Evolutionary conservation across 35 echinoderm and acorn worm genomes (phyloP).

Genomic region (Lytechinus pictus): DNA sequence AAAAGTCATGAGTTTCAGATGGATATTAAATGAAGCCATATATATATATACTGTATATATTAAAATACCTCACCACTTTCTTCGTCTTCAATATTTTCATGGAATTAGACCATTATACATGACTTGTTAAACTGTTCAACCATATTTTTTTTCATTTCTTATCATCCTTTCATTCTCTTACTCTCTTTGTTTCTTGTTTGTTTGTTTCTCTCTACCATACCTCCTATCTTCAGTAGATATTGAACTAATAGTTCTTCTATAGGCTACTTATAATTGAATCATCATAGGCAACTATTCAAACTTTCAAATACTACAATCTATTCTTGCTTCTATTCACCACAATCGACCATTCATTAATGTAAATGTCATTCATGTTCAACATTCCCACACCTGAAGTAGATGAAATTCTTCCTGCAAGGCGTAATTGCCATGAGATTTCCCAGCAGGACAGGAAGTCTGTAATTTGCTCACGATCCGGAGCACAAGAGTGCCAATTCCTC

Average conservation of each 20-base stretch:
- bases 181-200: neutral
- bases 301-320: neutral
- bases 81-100: no score
- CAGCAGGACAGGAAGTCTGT: constrained; percentile 35
- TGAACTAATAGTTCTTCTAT: neutral
- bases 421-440: constrained; percentile 18
- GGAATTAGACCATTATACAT: no score
- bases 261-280: neutral
- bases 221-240: neutral
- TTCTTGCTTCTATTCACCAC: neutral
- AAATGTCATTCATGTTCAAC: constrained; percentile 5
- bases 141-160: no score
- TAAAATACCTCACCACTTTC: no score
- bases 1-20: no score
- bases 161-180: neutral
- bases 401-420: neutral
- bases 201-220: no score
- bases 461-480: neutral
- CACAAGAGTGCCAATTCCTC: constrained; percentile 29
- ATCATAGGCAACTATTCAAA: neutral
- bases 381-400: neutral
- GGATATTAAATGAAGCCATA: no score
- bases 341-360: neutral
- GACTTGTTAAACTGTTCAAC: no score
- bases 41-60: no score